phyloP scores from a whole-genome alignment of 2,113 vertebrate species.

The Dinomys branickii region DNA sequence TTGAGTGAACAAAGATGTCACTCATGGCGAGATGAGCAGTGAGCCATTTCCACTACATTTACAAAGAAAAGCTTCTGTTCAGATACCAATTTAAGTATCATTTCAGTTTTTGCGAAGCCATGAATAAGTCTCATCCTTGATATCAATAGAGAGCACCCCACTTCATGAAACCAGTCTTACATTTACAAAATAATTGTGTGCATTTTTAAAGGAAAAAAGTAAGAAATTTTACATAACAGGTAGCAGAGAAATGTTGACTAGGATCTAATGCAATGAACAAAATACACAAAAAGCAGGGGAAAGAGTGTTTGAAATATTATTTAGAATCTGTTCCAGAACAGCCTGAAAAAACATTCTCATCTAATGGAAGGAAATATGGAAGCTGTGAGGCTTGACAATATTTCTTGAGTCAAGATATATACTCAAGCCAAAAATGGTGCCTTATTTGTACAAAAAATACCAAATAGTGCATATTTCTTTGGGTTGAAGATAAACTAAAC shows the following conservation, averaged over 20 bases:
- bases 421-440: neutral
- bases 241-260: neutral
- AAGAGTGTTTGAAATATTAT: conserved; percentile 17
- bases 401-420: neutral
- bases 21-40: neutral
- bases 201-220: neutral
- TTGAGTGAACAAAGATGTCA: neutral
- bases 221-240: neutral
- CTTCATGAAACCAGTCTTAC: neutral
- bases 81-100: neutral
- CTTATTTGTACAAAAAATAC: neutral
- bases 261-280: neutral
- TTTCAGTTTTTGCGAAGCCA: neutral
- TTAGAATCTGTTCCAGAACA: conserved; percentile 1
- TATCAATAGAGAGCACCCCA: neutral
- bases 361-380: neutral
- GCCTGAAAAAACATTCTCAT: neutral
- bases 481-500: neutral
- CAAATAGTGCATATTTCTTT: neutral
- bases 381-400: neutral
- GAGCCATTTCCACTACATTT: neutral
- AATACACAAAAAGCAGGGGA: conserved; percentile 9
- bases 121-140: neutral
- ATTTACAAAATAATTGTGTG: conserved; percentile 7
- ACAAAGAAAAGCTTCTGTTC: neutral